Evolutionary conservation across 2,888 invertebrate genomes (phyloP), one percentile per base, ranked within the genome.

Genomic region (Argyra leucocephala): DNA sequence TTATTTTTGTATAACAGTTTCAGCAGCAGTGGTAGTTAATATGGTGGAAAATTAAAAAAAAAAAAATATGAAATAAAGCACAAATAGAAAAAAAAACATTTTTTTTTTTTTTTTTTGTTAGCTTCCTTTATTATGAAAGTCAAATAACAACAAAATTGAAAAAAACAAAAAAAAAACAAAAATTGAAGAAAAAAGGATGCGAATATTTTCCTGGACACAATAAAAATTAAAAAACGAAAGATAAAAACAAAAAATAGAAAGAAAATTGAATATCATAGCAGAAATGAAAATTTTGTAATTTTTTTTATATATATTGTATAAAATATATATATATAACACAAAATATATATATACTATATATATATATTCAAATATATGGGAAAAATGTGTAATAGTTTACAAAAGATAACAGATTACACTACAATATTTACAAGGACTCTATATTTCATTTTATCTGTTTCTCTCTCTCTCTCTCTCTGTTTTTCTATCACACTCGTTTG

Each of bases 361-460:
- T n/a, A n/a, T n/a, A n/a, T n/a, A n/a, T n/a, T n/a, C n/a, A 48
- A 48, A 48, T 48, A 18, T 48, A 48, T 48, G 48, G 18, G 48
- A 48, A 48, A n/a, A 48, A 48, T 48, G 48, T 48, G 48, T 48
- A 31, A n/a, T n/a, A 48, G 48, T 48, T 48, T 18, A 48, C 48
- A 18, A 48, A n/a, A 48, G 48, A 48, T 48, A 48, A 48, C 48
- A 18, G 37, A 15, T 18, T 31, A 31, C 5, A 31, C 31, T 31
- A 31, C 31, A 31, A 31, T n/a, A n/a, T n/a, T n/a, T n/a, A n/a
- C n/a, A n/a, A n/a, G n/a, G n/a, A n/a, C n/a, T n/a, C n/a, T n/a
- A n/a, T n/a, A n/a, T n/a, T n/a, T n/a, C n/a, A n/a, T n/a, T n/a
- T n/a, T n/a, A n/a, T n/a, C n/a, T n/a, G n/a, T n/a, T n/a, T n/a